Conservation (phyloP, 1,140 invertebrate species). For the Lasioglossum albipes region DNA sequence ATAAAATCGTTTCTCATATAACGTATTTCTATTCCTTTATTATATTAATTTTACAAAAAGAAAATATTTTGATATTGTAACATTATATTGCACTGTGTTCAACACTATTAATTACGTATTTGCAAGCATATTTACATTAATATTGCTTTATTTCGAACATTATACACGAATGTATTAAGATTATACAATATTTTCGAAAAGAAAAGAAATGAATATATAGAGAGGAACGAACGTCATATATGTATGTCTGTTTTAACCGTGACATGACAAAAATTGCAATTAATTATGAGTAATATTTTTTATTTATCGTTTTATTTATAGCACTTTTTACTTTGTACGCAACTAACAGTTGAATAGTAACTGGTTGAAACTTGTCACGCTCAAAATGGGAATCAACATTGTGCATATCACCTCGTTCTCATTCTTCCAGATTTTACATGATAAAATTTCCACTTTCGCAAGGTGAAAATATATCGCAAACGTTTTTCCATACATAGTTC, state of each 20-base stretch:
- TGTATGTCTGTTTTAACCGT: too few relatives aligned
- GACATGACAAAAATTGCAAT: too few relatives aligned
- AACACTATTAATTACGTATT: neutral
- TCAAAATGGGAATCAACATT: constrained; percentile 40
- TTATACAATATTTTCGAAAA: neutral
- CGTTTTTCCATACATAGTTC: constrained; percentile 39
- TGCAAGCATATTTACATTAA: neutral
- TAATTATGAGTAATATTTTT: neutral
- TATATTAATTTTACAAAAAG: neutral
- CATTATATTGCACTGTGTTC: neutral
- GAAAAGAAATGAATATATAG: too few relatives aligned
- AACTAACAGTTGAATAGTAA: neutral
- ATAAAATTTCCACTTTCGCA: constrained; percentile 33
- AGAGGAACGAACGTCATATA: neutral
- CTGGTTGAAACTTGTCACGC: constrained; percentile 44
- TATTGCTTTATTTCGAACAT: neutral
- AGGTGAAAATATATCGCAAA: constrained; percentile 42
- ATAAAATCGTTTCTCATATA: neutral
- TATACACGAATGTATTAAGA: neutral
- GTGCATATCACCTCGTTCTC: constrained; percentile 49
- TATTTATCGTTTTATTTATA: neutral
- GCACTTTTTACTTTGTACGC: neutral
- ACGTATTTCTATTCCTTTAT: neutral
- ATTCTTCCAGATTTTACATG: constrained; percentile 54
- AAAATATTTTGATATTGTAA: neutral